Evolutionary conservation across 2,888 invertebrate species (phyloP).

Genomic region (Trissoscelio sp.): DNA sequence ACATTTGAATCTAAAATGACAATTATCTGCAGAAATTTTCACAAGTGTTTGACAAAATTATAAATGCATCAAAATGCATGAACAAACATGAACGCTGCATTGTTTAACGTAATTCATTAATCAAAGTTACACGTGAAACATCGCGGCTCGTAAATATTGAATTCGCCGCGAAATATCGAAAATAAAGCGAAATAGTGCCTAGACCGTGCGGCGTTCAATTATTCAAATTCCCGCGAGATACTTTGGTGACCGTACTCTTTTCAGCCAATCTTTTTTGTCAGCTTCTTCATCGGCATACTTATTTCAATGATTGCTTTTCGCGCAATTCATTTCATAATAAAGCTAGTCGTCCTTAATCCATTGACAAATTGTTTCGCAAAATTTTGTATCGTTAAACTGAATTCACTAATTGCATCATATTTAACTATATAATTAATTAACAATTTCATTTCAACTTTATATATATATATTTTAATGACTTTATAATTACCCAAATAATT

Average conservation of each 20-base stretch:
- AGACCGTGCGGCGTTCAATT: conserved; percentile 50
- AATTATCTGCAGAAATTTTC: not conserved
- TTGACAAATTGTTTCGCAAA: conserved; percentile 8
- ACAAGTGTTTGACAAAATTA: not conserved
- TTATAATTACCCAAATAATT: no score
- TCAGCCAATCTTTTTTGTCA: conserved; percentile 61
- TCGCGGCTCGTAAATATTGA: not conserved
- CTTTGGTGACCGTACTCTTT: conserved; percentile 54
- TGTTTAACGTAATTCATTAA: not conserved
- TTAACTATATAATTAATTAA: no score
- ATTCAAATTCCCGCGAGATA: conserved; percentile 63
- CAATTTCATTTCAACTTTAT: no score
- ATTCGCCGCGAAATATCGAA: conserved; percentile 14
- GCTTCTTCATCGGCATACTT: conserved; percentile 44
- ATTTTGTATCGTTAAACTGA: no score
- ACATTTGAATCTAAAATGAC: no score
- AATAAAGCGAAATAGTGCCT: conserved; percentile 38
- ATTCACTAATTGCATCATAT: no score
- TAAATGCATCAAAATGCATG: not conserved
- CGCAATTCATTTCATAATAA: conserved; percentile 48
- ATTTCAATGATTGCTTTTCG: conserved; percentile 62
- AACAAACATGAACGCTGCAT: not conserved
- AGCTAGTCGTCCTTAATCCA: conserved; percentile 4
- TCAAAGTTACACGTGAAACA: not conserved
- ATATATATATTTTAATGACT: no score